These are phyloP conservation scores for Cyrtodaria siliqua DNA, from an alignment of 2,888 invertebrate genomes.

Conservation along the genomic window DNA sequence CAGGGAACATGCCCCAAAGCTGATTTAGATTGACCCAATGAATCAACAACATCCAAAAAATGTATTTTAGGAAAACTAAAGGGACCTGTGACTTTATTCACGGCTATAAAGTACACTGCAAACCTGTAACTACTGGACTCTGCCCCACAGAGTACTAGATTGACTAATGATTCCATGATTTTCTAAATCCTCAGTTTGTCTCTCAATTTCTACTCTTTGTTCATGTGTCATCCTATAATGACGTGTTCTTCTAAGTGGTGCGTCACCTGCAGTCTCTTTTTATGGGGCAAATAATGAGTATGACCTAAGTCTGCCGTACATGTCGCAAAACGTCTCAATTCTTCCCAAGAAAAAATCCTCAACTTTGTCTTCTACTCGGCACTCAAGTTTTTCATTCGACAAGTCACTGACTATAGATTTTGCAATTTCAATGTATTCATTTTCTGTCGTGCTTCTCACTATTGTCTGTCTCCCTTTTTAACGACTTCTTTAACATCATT, in stretches of 20 bases:
- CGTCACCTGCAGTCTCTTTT: slow-evolving; percentile 47
- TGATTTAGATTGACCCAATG: slow-evolving; percentile 9
- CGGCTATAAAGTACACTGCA: neutral
- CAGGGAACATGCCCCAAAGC: too few species aligned
- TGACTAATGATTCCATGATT: slow-evolving; percentile 49
- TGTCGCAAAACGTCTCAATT: slow-evolving; percentile 59
- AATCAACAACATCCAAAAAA: slow-evolving; percentile 11
- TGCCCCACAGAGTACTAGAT: slow-evolving; percentile 56
- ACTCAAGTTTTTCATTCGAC: slow-evolving; percentile 17
- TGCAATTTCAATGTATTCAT: slow-evolving; percentile 29
- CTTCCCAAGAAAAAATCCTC: slow-evolving; percentile 30
- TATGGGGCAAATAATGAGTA: slow-evolving; percentile 49
- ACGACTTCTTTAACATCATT: too few species aligned
- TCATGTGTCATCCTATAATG: slow-evolving; percentile 38
- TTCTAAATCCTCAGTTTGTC: slow-evolving; percentile 53
- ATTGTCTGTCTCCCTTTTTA: too few species aligned
- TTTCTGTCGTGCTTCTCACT: too few species aligned
- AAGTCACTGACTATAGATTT: slow-evolving; percentile 26
- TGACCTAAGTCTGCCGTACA: slow-evolving; percentile 57
- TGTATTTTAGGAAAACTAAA: slow-evolving; percentile 6
- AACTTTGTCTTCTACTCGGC: slow-evolving; percentile 20
- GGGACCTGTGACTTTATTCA: neutral
- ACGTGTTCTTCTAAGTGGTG: slow-evolving; percentile 31
- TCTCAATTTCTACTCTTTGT: slow-evolving; percentile 30
- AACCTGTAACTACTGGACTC: slow-evolving; percentile 34